Percentiles rank a stretch among this genome's conserved stretches.
phyloP scores from a whole-genome alignment of 2,113 vertebrate species.

The Misgurnus anguillicaudatus region DNA sequence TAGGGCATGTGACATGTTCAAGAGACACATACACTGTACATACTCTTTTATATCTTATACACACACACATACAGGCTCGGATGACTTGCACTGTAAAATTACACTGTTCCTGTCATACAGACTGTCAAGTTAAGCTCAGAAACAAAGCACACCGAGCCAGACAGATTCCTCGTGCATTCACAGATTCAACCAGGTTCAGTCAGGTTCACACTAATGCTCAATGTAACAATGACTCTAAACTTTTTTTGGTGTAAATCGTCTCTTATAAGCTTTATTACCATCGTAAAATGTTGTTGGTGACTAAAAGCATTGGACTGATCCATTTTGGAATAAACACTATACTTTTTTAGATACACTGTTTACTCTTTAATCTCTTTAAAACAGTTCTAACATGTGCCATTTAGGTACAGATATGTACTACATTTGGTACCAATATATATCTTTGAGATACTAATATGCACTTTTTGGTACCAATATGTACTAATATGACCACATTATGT shows the following conservation, averaged over 20 bases:
- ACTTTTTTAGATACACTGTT: too few relatives aligned
- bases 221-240: neutral
- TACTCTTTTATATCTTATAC: neutral
- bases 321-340: too few relatives aligned
- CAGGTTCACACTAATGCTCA: neutral
- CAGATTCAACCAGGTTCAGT: neutral
- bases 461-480: too few relatives aligned
- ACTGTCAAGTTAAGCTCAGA: slow-evolving; percentile 51
- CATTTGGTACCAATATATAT: too few relatives aligned
- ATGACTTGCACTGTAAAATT: slow-evolving; percentile 55
- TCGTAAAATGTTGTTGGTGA: neutral
- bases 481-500: too few relatives aligned
- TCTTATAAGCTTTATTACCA: neutral
- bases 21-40: slow-evolving; percentile 34
- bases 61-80: slow-evolving; percentile 20
- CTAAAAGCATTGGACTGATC: neutral
- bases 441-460: too few relatives aligned
- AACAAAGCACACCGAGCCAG: slow-evolving; percentile 54
- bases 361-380: too few relatives aligned
- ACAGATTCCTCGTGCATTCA: slow-evolving; percentile 46
- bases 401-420: too few relatives aligned
- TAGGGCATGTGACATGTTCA: slow-evolving; percentile 39
- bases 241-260: neutral
- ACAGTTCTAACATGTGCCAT: too few relatives aligned
- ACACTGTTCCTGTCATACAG: slow-evolving; percentile 62